Evolutionary conservation across 2,888 invertebrate species (phyloP).

Genomic region (Coenonympha glycerion): DNA sequence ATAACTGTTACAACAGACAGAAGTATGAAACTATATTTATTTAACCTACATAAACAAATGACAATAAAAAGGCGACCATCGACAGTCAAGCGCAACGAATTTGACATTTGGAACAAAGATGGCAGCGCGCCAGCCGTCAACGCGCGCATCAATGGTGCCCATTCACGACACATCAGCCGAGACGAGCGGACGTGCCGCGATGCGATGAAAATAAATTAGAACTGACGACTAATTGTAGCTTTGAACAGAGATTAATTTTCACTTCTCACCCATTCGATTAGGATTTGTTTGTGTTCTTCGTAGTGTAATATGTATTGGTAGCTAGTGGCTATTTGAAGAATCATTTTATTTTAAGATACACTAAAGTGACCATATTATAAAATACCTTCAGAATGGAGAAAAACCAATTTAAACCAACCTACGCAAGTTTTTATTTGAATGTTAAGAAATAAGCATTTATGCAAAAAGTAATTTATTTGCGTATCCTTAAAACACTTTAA

Average conservation of each 20-base stretch:
- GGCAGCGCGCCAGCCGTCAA: constrained; percentile 33
- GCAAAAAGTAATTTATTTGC: too few species aligned
- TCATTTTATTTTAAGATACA: too few species aligned
- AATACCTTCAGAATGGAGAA: too few species aligned
- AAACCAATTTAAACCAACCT: too few species aligned
- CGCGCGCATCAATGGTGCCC: constrained; percentile 36
- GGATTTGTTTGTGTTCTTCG: neutral
- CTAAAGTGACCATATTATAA: too few species aligned
- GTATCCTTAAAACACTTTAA: too few species aligned
- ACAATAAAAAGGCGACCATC: constrained; percentile 24
- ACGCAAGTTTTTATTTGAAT: too few species aligned
- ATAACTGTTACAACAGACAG: neutral
- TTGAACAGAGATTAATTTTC: constrained; percentile 17
- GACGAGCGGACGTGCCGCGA: constrained; percentile 14
- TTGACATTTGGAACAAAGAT: constrained; percentile 37
- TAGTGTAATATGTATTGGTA: too few species aligned
- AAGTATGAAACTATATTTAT: constrained; percentile 16
- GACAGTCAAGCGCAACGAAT: constrained; percentile 27
- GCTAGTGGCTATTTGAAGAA: too few species aligned
- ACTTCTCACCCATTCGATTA: constrained; percentile 17
- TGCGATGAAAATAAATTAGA: constrained; percentile 15
- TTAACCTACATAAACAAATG: constrained; percentile 20
- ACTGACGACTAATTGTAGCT: constrained; percentile 15
- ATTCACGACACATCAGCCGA: constrained; percentile 26
- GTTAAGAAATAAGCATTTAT: too few species aligned